A percentile compares a stretch with the other conserved stretches of the same genome.
Conservation (phyloP, 2,888 invertebrate species). For the Rosalia funebris region DNA sequence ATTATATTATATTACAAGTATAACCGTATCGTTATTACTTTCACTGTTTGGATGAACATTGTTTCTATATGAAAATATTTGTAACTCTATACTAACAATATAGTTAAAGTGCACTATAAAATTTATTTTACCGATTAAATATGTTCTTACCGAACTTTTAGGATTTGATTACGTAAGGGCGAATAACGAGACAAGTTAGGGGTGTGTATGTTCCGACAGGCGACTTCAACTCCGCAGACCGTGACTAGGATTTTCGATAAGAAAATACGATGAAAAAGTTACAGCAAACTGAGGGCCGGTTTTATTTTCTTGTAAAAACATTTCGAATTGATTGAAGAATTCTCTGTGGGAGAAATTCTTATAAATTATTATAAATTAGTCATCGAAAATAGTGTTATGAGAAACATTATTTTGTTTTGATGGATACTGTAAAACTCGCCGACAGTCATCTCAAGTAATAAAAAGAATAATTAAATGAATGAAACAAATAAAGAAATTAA, state of each 20-base stretch:
- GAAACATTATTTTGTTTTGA: too few species aligned
- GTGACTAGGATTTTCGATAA: constrained; percentile 46
- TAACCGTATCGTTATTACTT: too few species aligned
- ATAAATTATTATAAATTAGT: too few species aligned
- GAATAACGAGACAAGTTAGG: constrained; percentile 28
- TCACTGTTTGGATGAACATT: too few species aligned
- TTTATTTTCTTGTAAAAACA: constrained; percentile 20
- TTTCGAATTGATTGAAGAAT: constrained; percentile 12
- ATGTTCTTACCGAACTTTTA: constrained; percentile 14
- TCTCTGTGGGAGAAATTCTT: neutral
- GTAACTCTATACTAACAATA: neutral
- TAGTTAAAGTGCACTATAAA: constrained; percentile 6
- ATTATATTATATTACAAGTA: too few species aligned
- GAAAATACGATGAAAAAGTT: constrained; percentile 32
- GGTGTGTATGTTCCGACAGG: constrained; percentile 25
- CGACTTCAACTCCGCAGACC: constrained; percentile 33
- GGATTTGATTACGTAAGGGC: constrained; percentile 24
- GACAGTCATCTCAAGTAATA: too few species aligned
- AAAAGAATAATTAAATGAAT: too few species aligned
- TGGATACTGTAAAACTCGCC: too few species aligned
- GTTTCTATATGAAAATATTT: too few species aligned
- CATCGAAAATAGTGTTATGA: too few species aligned
- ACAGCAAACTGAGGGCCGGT: constrained; percentile 25
- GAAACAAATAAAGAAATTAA: too few species aligned
- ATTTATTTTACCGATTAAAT: constrained; percentile 21